These are phyloP conservation scores for Helarctos malayanus DNA, from an alignment of 2,797 vertebrate genomes.

Conservation along the genomic window DNA sequence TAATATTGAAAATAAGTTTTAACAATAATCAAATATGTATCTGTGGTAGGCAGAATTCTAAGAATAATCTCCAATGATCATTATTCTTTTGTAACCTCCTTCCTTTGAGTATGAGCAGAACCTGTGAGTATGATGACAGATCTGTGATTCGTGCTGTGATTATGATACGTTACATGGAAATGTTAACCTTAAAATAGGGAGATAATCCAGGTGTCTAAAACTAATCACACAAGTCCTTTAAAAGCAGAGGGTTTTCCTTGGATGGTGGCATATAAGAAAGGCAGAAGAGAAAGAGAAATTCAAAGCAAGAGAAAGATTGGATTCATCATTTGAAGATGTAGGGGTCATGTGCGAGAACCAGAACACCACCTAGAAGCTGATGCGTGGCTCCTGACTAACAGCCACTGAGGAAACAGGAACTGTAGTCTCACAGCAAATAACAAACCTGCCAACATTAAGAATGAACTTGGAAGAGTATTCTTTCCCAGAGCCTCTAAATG, in stretches of 20 bases:
- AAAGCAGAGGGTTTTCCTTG: neutral
- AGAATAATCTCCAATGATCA: neutral
- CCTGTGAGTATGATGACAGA: neutral
- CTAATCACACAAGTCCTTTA: neutral
- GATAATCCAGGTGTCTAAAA: neutral
- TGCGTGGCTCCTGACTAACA: neutral
- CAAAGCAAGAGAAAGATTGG: neutral
- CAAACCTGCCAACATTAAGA: neutral
- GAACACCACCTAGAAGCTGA: neutral
- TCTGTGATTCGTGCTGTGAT: neutral
- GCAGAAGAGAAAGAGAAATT: neutral
- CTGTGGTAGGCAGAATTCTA: neutral
- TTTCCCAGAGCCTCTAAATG: neutral
- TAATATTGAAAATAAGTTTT: constrained; percentile 11
- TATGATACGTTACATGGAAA: neutral
- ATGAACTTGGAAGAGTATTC: neutral
- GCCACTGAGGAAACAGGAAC: neutral
- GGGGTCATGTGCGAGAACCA: neutral
- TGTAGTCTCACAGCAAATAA: neutral
- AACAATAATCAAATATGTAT: neutral
- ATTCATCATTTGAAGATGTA: neutral
- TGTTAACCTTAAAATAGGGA: neutral
- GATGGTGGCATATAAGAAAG: neutral
- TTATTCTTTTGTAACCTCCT: neutral
- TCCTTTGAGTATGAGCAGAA: neutral